phyloP scores from a whole-genome alignment of 2,888 invertebrate genomes.

The Hofmannophila pseudospretella region DNA sequence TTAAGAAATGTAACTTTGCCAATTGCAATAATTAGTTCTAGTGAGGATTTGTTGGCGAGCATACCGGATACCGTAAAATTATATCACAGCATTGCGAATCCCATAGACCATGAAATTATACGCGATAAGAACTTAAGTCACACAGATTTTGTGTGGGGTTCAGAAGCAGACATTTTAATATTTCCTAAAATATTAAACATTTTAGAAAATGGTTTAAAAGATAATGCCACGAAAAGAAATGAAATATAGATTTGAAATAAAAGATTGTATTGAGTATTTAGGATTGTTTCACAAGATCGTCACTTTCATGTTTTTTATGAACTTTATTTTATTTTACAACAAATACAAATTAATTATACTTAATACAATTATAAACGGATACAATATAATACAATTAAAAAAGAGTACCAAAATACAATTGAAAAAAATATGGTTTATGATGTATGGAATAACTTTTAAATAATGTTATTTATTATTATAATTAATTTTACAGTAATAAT shows the following conservation, averaged over 20 bases:
- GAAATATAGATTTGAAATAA: constrained; percentile 17
- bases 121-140: constrained; percentile 41
- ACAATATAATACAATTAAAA: too few species aligned
- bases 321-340: background rate
- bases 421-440: too few species aligned
- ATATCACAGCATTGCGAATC: constrained; percentile 40
- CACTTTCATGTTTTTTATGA: background rate
- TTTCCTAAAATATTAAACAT: constrained; percentile 41
- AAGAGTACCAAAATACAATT: too few species aligned
- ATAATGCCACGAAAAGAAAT: constrained; percentile 16
- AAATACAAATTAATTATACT: too few species aligned
- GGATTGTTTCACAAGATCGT: background rate
- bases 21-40: constrained; percentile 46
- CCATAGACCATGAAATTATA: constrained; percentile 48
- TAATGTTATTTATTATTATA: too few species aligned
- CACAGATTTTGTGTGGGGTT: constrained; percentile 52
- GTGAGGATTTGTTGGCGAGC: constrained; percentile 45
- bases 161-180: constrained; percentile 30
- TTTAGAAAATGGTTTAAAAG: constrained; percentile 27
- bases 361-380: too few species aligned
- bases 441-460: too few species aligned
- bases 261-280: constrained; percentile 3
- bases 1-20: constrained; percentile 39
- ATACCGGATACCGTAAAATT: constrained; percentile 40
- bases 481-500: too few species aligned